Evolutionary conservation across 2,113 vertebrate species (phyloP).

Genomic region (Corythoichthys haematopterus): DNA sequence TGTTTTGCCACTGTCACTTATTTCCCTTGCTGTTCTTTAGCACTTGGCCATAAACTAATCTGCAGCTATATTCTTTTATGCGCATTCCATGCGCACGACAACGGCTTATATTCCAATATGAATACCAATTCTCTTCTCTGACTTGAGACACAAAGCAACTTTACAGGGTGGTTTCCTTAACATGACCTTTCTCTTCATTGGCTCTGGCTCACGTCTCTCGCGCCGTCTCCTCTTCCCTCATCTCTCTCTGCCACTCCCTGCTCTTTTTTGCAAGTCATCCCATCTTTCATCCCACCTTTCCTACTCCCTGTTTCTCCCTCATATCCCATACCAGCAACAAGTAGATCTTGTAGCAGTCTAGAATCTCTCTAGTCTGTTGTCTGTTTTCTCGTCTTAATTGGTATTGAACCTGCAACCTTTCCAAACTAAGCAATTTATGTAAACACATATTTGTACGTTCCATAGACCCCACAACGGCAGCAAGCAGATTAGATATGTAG

Average conservation of each 20-base stretch:
- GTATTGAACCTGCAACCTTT: background rate
- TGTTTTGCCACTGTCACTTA: constrained; percentile 23
- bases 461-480: background rate
- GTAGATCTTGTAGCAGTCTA: constrained; percentile 21
- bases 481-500: background rate
- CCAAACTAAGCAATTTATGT: background rate
- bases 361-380: background rate
- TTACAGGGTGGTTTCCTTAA: constrained; percentile 26
- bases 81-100: constrained; percentile 47
- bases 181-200: constrained; percentile 44
- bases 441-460: background rate
- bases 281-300: constrained; percentile 14
- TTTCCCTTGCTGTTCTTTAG: constrained; percentile 16
- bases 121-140: constrained; percentile 57
- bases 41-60: constrained; percentile 26
- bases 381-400: background rate
- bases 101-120: constrained; percentile 53
- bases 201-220: constrained; percentile 11
- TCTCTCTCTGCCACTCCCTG: constrained; percentile 17
- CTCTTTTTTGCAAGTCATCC: constrained; percentile 24
- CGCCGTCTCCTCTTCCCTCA: constrained; percentile 17
- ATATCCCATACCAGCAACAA: constrained; percentile 27
- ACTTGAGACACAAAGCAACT: constrained; percentile 17
- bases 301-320: constrained; percentile 18
- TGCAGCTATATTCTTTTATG: constrained; percentile 14